These are phyloP conservation scores for Theretra japonica DNA, from an alignment of 2,888 invertebrate genomes.

Conservation along the genomic window DNA sequence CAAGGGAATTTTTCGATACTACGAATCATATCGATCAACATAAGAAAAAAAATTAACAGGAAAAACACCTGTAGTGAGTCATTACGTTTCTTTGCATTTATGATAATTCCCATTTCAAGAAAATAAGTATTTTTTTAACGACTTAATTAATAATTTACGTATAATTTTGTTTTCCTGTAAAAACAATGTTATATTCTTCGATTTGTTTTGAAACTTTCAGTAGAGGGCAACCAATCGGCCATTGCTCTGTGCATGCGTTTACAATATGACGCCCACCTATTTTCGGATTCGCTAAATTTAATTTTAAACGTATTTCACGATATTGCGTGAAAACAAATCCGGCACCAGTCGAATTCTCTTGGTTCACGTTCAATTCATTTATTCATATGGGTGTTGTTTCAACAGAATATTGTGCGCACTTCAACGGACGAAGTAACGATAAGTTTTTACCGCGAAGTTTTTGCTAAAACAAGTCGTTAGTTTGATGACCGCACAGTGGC, in stretches of 20 bases:
- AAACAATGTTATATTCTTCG: slow-evolving; percentile 21
- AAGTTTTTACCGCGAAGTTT: slow-evolving; percentile 10
- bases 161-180: neutral
- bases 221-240: slow-evolving; percentile 51
- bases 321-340: slow-evolving; percentile 60
- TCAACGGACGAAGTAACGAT: neutral
- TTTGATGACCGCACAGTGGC: neutral
- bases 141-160: neutral
- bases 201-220: slow-evolving; percentile 54
- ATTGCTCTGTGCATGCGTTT: slow-evolving; percentile 65
- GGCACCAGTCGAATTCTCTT: slow-evolving; percentile 35
- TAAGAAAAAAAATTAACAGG: neutral
- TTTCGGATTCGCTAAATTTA: slow-evolving; percentile 69
- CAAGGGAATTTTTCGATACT: neutral
- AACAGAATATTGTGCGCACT: neutral
- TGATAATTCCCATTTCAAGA: too few species aligned
- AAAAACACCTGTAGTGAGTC: slow-evolving; percentile 15
- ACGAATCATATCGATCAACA: neutral
- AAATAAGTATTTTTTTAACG: neutral
- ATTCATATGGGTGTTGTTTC: neutral
- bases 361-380: slow-evolving; percentile 7
- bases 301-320: slow-evolving; percentile 62
- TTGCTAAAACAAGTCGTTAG: neutral
- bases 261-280: slow-evolving; percentile 75
- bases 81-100: neutral